Evolutionary conservation across 37 sponge, comb jelly and placozoan genomes (phyloP).

Genomic region (Crambe crambe): DNA sequence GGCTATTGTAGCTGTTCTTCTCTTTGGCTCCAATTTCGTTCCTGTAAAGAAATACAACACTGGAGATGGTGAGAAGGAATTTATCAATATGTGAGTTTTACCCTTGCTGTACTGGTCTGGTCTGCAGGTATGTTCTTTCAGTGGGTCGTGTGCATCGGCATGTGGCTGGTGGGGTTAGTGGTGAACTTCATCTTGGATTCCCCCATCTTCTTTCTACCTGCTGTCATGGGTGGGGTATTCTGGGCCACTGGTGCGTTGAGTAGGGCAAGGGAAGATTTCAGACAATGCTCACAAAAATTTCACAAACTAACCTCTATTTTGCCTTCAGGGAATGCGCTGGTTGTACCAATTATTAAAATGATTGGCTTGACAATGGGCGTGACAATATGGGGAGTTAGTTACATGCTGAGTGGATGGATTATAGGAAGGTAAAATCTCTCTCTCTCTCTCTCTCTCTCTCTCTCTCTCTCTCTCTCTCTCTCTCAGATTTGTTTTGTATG

Average conservation of each 20-base stretch:
- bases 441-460: too few species aligned
- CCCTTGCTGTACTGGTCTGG: too few species aligned
- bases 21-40: constrained; percentile 84
- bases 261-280: too few species aligned
- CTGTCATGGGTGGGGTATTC: constrained; percentile 65
- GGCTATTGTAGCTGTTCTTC: constrained; percentile 54
- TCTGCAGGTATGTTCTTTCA: constrained; percentile 83
- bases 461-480: neutral
- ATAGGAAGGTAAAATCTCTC: constrained; percentile 54
- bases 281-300: too few species aligned
- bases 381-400: constrained; percentile 81
- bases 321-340: constrained; percentile 64
- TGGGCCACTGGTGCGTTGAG: constrained; percentile 87
- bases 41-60: constrained; percentile 91
- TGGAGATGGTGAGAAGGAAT: constrained; percentile 78
- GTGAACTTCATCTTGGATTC: constrained; percentile 54
- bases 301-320: neutral
- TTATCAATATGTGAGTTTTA: neutral
- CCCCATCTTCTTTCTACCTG: constrained; percentile 66
- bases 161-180: constrained; percentile 82
- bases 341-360: constrained; percentile 82
- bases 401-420: constrained; percentile 79
- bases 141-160: constrained; percentile 88
- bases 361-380: constrained; percentile 86
- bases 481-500: neutral